Evolutionary conservation across 2,113 vertebrate species (phyloP).

Genomic region (Acinonyx jubatus): DNA sequence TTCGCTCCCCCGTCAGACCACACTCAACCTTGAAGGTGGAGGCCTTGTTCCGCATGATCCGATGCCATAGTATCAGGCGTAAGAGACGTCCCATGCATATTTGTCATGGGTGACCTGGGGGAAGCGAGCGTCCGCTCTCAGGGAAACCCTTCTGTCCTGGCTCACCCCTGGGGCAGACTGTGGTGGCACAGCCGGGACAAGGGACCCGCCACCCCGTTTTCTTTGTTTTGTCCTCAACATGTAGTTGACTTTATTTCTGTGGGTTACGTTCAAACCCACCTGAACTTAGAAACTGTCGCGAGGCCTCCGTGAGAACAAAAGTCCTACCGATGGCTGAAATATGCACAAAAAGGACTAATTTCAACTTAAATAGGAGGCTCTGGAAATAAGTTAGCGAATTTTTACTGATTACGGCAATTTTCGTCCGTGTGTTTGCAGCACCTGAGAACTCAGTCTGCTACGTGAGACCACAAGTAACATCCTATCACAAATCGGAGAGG

Average conservation of each 20-base stretch:
- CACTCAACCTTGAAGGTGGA: not conserved
- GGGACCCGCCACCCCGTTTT: too few species aligned
- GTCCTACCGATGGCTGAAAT: not conserved
- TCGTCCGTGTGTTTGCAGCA: not conserved
- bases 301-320: not conserved
- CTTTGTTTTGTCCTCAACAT: not conserved
- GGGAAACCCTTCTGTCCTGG: too few species aligned
- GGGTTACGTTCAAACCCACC: not conserved
- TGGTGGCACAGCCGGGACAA: too few species aligned
- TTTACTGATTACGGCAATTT: not conserved
- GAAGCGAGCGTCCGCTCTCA: too few species aligned
- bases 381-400: too few species aligned
- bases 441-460: not conserved
- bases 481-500: too few species aligned
- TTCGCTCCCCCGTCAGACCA: not conserved
- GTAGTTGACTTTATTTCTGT: not conserved
- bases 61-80: too few species aligned
- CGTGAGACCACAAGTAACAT: not conserved
- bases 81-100: too few species aligned
- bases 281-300: too few species aligned
- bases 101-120: too few species aligned
- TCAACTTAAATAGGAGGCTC: not conserved
- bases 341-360: not conserved
- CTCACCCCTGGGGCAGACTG: too few species aligned
- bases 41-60: not conserved